Evolutionary conservation across 2,888 invertebrate genomes (phyloP).

Genomic region (Epistrophe grossulariae): DNA sequence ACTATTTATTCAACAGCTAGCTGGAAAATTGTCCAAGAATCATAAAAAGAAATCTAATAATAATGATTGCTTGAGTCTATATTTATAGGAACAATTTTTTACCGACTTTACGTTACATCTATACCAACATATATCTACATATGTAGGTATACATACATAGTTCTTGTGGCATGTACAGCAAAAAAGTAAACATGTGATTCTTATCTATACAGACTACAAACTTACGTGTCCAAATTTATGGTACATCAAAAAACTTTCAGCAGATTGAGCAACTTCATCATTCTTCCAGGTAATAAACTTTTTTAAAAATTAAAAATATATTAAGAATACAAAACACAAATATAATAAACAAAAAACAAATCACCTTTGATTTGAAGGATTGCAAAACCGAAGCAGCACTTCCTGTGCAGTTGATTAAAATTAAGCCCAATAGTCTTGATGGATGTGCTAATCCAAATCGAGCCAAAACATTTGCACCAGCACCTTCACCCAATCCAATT

Average conservation of each 20-base stretch:
- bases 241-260: slow-evolving; percentile 94
- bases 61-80: too few relatives aligned
- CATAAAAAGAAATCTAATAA: too few relatives aligned
- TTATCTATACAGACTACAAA: slow-evolving; percentile 80
- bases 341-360: slow-evolving; percentile 56
- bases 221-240: slow-evolving; percentile 97
- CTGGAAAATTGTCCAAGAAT: too few relatives aligned
- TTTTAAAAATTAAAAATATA: slow-evolving; percentile 29
- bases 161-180: background rate
- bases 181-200: background rate
- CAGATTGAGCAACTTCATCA: slow-evolving; percentile 92
- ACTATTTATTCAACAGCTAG: too few relatives aligned
- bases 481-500: slow-evolving; percentile 94
- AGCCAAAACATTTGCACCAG: slow-evolving; percentile 93
- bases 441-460: slow-evolving; percentile 93
- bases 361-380: slow-evolving; percentile 92
- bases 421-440: slow-evolving; percentile 90
- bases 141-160: too few relatives aligned
- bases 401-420: slow-evolving; percentile 94
- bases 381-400: slow-evolving; percentile 94
- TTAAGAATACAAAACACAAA: background rate
- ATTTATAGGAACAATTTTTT: too few relatives aligned
- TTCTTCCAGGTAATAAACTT: slow-evolving; percentile 93
- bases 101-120: too few relatives aligned
- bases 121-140: too few relatives aligned